Base-by-base conservation (phyloP, 2,888 invertebrate genomes). In the Cryptocheilus praepositus region DNA sequence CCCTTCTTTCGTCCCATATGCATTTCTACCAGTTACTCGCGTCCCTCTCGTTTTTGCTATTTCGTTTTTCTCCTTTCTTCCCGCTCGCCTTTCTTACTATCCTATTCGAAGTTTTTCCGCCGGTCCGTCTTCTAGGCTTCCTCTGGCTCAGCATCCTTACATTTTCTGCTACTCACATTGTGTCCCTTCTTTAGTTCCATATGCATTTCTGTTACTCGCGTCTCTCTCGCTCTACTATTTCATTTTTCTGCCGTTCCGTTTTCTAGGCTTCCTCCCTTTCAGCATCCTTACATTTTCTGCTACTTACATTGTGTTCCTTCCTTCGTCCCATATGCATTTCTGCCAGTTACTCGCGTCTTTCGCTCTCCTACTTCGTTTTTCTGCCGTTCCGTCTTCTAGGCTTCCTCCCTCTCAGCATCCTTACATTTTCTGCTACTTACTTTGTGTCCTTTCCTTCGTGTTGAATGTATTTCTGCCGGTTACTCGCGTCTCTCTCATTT, bases 341-440 rank as follows among this genome's bases (percentile, higher is more conserved):
- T 54, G 64, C 21, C 54, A 60, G 54, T 49, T 49, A 19, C n/a
- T 43, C 52, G 36, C 57, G 56, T 67, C 70, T 66, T 58, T n/a
- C 59, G 64, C 73, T 55, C 61, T 64, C 60, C 68, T 63, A 49
- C 66, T 45, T 46, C 60, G 58, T 73, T 58, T 57, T 51, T 66
- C 63, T 61, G 55, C 19, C 65, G 28, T 45, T 43, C 52, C 52
- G 22, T 53, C 51, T 28, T 57, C n/a, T 18, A 58, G 25, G 65
- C 52, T 62, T 49, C 25, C 21, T 54, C 21, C 22, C n/a, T 16
- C 36, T 22, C 21, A 49, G 43, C 63, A 49, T 52, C 52, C 19
- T 52, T 60, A 60, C 57, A 56, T 61, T 59, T 65, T 54, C 43
- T 44, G 58, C 59, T 51, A 61, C 61, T 51, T 64, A 53, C 52